Evolutionary conservation across 2,797 vertebrate species (phyloP).

Genomic region (Pangasius djambal): DNA sequence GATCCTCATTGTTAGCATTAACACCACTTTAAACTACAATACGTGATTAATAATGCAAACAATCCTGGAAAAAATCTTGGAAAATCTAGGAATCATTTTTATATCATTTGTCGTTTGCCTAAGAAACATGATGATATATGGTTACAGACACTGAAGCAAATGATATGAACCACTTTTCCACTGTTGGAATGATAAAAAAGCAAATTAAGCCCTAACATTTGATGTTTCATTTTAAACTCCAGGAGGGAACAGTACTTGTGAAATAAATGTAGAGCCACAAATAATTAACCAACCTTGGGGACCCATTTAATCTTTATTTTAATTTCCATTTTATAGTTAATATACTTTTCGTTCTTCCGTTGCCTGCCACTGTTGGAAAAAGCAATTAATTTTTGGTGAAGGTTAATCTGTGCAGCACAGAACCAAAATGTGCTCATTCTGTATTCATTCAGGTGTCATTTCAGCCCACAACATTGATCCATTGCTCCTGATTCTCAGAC

Average conservation of each 20-base stretch:
- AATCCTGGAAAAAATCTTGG: background rate
- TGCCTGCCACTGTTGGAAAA: conserved; percentile 54
- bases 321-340: conserved; percentile 58
- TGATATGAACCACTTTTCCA: background rate
- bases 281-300: conserved; percentile 49
- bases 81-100: background rate
- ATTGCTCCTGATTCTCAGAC: conserved; percentile 19
- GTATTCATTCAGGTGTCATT: conserved; percentile 24
- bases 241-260: conserved; percentile 22
- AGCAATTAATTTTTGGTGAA: conserved; percentile 56
- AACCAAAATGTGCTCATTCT: conserved; percentile 40
- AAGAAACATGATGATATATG: background rate
- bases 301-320: conserved; percentile 51
- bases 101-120: background rate
- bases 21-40: background rate
- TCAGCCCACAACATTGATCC: conserved; percentile 19
- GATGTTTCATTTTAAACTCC: conserved; percentile 40
- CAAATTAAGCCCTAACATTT: conserved; percentile 35
- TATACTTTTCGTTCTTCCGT: conserved; percentile 38
- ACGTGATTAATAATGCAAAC: background rate
- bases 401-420: conserved; percentile 46
- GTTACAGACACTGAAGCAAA: background rate
- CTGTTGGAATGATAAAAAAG: conserved; percentile 15
- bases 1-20: background rate
- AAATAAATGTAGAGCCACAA: conserved; percentile 47